Evolutionary conservation across 1,140 invertebrate genomes (phyloP).

Genomic region (Drosophila lacertosa): DNA sequence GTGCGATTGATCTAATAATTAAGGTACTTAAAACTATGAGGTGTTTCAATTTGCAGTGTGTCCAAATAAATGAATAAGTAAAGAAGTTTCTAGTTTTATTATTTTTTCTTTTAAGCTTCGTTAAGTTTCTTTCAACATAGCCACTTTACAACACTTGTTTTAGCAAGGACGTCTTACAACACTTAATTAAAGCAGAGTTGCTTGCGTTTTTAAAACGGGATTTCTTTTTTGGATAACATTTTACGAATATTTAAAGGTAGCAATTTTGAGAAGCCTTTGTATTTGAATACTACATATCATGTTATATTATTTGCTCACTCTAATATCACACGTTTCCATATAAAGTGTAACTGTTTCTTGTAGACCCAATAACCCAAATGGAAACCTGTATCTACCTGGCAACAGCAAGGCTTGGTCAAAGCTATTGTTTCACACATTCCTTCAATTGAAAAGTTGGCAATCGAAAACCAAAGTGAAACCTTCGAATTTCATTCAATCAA

Average conservation of each 20-base stretch:
- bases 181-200: too few species aligned
- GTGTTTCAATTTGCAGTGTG: too few species aligned
- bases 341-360: not conserved
- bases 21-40: not conserved
- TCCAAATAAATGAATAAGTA: too few species aligned
- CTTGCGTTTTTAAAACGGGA: too few species aligned
- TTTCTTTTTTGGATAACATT: too few species aligned
- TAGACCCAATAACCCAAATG: slow-evolving; percentile 4
- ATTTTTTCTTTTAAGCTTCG: too few species aligned
- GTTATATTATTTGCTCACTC: not conserved
- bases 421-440: slow-evolving; percentile 56
- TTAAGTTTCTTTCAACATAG: too few species aligned
- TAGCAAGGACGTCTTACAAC: too few species aligned
- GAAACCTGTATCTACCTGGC: not conserved
- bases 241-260: too few species aligned
- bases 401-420: slow-evolving; percentile 41
- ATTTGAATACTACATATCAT: not conserved
- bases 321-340: not conserved
- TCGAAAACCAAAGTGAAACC: slow-evolving; percentile 36
- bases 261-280: too few species aligned
- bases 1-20: not conserved
- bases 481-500: slow-evolving; percentile 77
- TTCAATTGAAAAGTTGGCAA: slow-evolving; percentile 63
- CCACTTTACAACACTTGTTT: too few species aligned
- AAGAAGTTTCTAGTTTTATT: too few species aligned